phyloP scores from a whole-genome alignment of 1,140 invertebrate genomes.

The Papilio polyxenes region DNA sequence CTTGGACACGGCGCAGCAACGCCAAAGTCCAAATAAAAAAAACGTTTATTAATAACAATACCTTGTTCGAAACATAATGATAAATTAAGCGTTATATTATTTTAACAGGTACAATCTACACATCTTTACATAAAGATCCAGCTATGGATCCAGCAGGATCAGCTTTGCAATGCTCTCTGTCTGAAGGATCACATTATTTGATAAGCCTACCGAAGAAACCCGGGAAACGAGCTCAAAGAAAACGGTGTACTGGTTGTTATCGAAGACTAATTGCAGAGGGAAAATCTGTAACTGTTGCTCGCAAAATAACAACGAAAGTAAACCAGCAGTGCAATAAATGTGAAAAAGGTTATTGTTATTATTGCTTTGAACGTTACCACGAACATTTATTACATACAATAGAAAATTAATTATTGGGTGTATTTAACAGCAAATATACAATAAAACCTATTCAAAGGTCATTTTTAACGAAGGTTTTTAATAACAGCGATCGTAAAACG shows the following conservation, averaged over 20 bases:
- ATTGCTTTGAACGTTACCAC: not conserved
- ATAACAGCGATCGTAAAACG: not conserved
- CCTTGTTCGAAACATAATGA: not conserved
- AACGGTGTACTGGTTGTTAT: slow-evolving; percentile 12
- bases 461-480: too few species aligned
- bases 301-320: not conserved
- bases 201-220: slow-evolving; percentile 12
- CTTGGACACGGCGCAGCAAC: too few species aligned
- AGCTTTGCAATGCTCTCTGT: not conserved
- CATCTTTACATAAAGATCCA: not conserved
- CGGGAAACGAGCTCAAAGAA: not conserved
- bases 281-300: not conserved
- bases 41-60: not conserved
- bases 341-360: slow-evolving; percentile 14
- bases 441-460: too few species aligned
- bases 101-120: not conserved
- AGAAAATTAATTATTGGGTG: too few species aligned
- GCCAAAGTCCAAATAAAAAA: not conserved
- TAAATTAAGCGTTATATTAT: not conserved
- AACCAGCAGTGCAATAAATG: not conserved
- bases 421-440: too few species aligned
- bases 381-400: not conserved
- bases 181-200: slow-evolving; percentile 4
- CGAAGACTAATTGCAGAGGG: not conserved
- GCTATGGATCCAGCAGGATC: not conserved